phyloP scores from a whole-genome alignment of 2,113 vertebrate species.

The Centrocercus urophasianus region DNA sequence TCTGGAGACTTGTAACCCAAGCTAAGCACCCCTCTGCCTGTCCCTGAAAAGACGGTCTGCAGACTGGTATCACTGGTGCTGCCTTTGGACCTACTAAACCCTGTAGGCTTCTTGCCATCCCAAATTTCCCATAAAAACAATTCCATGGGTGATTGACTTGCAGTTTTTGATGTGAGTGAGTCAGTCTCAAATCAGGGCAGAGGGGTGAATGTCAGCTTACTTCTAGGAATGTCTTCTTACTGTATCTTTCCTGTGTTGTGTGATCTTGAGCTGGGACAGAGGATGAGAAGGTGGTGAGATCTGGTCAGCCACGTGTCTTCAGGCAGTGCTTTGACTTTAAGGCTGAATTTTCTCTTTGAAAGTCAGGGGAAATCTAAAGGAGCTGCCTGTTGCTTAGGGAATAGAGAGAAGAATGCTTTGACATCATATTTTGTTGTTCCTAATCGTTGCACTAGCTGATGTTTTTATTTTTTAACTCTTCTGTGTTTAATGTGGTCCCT shows the following conservation, averaged over 20 bases:
- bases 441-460: not conserved
- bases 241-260: not conserved
- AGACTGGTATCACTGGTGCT: not conserved
- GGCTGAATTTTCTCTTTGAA: not conserved
- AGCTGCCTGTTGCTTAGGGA: constrained; percentile 19
- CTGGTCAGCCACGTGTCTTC: not conserved
- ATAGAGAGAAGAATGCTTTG: not conserved
- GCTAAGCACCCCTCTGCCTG: not conserved
- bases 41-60: not conserved
- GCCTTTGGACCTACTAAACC: not conserved
- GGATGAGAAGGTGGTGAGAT: not conserved
- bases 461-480: not conserved
- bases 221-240: not conserved
- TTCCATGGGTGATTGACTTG: not conserved
- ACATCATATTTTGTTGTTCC: constrained; percentile 2
- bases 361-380: not conserved
- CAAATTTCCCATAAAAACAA: not conserved
- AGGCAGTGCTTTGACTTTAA: not conserved
- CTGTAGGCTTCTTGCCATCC: not conserved
- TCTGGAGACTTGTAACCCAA: no score
- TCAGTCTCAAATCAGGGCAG: not conserved
- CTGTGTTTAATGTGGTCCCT: constrained; percentile 14
- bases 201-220: not conserved
- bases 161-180: not conserved
- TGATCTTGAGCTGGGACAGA: not conserved